phyloP scores from a whole-genome alignment of 2,888 invertebrate species.

The Tetrapedia diversipes region DNA sequence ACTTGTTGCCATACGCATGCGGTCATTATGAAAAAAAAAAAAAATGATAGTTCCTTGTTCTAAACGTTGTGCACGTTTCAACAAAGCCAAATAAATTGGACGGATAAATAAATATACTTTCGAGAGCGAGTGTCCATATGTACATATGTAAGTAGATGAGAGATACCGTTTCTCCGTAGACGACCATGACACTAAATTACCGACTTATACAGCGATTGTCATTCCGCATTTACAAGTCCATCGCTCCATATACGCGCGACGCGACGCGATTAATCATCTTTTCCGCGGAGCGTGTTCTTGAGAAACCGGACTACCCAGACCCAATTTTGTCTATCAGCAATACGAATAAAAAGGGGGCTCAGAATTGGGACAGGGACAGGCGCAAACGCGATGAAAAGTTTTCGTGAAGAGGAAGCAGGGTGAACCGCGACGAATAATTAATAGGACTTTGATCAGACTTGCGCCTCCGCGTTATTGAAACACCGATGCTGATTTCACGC shows the following conservation, averaged over 20 bases:
- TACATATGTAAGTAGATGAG: constrained; percentile 8
- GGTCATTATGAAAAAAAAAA: too few relatives aligned
- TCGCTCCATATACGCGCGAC: constrained; percentile 35
- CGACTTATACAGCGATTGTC: constrained; percentile 43
- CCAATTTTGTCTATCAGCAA: background rate
- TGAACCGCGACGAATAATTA: too few relatives aligned
- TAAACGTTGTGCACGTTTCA: too few relatives aligned
- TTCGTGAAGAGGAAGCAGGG: background rate
- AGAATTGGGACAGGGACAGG: background rate
- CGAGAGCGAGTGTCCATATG: too few relatives aligned
- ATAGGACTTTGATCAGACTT: constrained; percentile 6
- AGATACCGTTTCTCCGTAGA: constrained; percentile 60
- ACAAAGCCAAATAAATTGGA: too few relatives aligned
- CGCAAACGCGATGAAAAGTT: background rate
- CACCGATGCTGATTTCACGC: background rate
- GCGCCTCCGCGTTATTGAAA: background rate
- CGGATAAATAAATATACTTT: too few relatives aligned
- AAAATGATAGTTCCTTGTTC: too few relatives aligned
- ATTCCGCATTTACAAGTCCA: constrained; percentile 11
- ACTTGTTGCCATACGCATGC: too few relatives aligned
- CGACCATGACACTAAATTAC: constrained; percentile 76
- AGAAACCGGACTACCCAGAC: constrained; percentile 46
- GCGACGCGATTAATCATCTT: constrained; percentile 39
- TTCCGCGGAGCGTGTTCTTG: constrained; percentile 23
- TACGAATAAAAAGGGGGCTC: background rate